Conservation (phyloP, 1,140 invertebrate genomes). For the Aculops lycopersici region DNA sequence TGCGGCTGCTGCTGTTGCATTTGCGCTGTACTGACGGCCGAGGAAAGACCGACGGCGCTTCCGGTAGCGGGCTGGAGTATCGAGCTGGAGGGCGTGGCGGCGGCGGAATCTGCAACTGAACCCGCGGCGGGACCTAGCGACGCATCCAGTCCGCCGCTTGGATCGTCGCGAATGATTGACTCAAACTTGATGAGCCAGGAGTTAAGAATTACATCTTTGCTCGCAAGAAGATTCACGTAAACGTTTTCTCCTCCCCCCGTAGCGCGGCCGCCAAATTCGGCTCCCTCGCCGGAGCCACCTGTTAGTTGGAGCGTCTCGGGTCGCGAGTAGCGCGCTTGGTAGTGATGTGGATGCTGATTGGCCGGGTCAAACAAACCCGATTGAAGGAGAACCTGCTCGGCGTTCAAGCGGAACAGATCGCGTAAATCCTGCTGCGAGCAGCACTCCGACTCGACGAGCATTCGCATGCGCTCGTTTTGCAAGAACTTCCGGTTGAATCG, state of each 20-base stretch:
- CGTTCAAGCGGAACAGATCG: constrained; percentile 89
- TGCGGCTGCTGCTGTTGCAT: constrained; percentile 22
- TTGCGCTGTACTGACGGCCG: too few relatives aligned
- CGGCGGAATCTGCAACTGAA: neutral
- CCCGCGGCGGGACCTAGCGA: neutral
- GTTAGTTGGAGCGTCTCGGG: neutral
- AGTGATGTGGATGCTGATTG: too few relatives aligned
- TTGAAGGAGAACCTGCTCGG: constrained; percentile 54
- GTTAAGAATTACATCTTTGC: constrained; percentile 90
- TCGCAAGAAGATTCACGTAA: too few relatives aligned
- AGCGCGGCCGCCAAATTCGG: neutral
- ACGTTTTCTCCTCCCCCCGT: constrained; percentile 77
- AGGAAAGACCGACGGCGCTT: too few relatives aligned
- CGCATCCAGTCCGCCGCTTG: neutral
- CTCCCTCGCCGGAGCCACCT: neutral
- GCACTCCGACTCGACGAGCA: constrained; percentile 72
- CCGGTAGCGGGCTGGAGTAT: too few relatives aligned
- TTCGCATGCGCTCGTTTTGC: too few relatives aligned
- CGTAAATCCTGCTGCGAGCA: constrained; percentile 92
- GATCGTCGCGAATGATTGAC: constrained; percentile 42
- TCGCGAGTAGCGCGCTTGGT: too few relatives aligned
- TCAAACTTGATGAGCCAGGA: constrained; percentile 99
- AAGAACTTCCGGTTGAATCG: too few relatives aligned
- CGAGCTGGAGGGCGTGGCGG: too few relatives aligned
- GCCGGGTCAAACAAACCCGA: too few relatives aligned